These are phyloP conservation scores for Aselliscus stoliczkanus DNA, from an alignment of 2,797 vertebrate genomes.

Conservation along the genomic window DNA sequence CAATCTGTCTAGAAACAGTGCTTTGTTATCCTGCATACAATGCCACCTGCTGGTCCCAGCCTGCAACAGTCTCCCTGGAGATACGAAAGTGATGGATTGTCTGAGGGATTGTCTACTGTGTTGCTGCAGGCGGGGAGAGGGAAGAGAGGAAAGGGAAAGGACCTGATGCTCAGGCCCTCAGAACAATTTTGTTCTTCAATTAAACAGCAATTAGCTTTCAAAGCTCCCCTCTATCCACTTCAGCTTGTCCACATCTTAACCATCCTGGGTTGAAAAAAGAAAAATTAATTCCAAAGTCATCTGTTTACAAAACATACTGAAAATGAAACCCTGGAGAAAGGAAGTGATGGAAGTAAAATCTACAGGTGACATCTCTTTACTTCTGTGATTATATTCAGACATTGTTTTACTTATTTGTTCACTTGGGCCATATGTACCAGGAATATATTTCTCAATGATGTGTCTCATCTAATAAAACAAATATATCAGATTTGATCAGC, in stretches of 20 bases:
- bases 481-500: neutral
- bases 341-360: neutral
- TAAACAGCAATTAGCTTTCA: neutral
- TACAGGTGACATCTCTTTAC: neutral
- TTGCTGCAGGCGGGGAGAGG: neutral
- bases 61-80: neutral
- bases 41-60: neutral
- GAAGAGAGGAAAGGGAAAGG: neutral
- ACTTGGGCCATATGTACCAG: neutral
- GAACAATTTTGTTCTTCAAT: neutral
- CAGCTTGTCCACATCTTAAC: neutral
- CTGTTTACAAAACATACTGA: neutral
- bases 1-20: neutral
- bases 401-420: neutral
- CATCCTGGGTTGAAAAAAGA: neutral
- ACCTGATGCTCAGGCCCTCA: neutral
- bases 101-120: neutral
- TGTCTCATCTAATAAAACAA: neutral
- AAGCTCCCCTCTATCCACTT: neutral
- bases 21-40: constrained; percentile 43
- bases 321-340: neutral
- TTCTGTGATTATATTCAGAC: neutral
- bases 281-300: neutral
- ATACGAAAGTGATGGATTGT: neutral
- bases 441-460: neutral